Conservation (phyloP, 2,888 invertebrate species). For the Autographa gamma region DNA sequence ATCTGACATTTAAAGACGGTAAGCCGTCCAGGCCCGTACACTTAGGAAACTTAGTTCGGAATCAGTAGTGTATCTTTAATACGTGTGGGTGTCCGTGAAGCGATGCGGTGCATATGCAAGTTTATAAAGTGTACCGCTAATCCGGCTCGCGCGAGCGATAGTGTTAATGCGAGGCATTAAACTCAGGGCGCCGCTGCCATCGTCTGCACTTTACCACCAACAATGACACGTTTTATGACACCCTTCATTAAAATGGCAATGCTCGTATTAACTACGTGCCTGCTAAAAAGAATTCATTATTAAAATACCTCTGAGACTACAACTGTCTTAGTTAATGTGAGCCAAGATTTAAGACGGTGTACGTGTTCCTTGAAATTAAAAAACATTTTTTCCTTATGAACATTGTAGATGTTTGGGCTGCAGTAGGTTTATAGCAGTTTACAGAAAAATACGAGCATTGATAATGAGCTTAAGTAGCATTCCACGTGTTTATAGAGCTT, state of each 20-base stretch:
- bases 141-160: conserved; percentile 66
- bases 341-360: conserved; percentile 82
- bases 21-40: conserved; percentile 39
- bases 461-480: conserved; percentile 17
- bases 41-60: conserved; percentile 33
- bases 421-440: conserved; percentile 36
- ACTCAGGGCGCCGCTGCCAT: conserved; percentile 51
- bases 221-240: conserved; percentile 80
- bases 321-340: conserved; percentile 80
- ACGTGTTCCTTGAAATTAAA: conserved; percentile 76
- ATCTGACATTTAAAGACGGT: conserved; percentile 73
- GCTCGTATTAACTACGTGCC: conserved; percentile 81
- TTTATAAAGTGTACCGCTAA: conserved; percentile 65
- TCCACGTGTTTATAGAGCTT: conserved; percentile 30
- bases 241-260: conserved; percentile 79
- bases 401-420: conserved; percentile 44
- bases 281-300: conserved; percentile 84
- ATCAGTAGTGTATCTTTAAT: conserved; percentile 29
- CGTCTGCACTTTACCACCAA: conserved; percentile 58
- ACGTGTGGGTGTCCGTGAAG: conserved; percentile 23
- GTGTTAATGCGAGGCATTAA: conserved; percentile 68
- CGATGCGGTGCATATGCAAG: conserved; percentile 60
- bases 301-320: conserved; percentile 82
- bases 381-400: conserved; percentile 63
- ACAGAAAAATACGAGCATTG: conserved; percentile 40